A percentile compares a stretch with the other conserved stretches of the same genome.
Evolutionary conservation across 2,888 invertebrate genomes (phyloP).

Genomic region (Azorinus chamasolen): DNA sequence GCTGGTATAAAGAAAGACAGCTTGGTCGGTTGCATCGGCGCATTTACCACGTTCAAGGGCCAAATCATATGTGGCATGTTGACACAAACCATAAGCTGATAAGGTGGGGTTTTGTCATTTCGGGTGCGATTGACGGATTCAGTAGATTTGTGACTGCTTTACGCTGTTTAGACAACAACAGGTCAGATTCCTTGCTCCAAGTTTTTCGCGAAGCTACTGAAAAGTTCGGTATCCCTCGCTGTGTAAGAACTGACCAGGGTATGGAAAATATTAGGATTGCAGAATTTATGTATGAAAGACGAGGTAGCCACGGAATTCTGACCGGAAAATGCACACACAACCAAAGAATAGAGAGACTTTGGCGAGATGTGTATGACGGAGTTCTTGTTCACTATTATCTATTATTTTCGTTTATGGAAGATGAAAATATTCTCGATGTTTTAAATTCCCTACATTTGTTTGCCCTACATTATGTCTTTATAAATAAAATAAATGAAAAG

Average conservation of each 20-base stretch:
- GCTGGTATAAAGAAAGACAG: slow-evolving; percentile 27
- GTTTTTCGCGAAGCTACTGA: slow-evolving; percentile 13
- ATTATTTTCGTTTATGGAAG: slow-evolving; percentile 38
- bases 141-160: slow-evolving; percentile 26
- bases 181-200: slow-evolving; percentile 25
- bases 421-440: slow-evolving; percentile 14
- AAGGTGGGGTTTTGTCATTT: slow-evolving; percentile 43
- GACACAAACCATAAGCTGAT: slow-evolving; percentile 53
- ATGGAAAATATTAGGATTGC: slow-evolving; percentile 38
- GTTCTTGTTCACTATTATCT: slow-evolving; percentile 14
- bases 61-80: slow-evolving; percentile 47
- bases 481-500: slow-evolving; percentile 15
- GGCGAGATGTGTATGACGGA: slow-evolving; percentile 41
- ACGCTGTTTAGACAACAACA: slow-evolving; percentile 34
- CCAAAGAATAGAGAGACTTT: slow-evolving; percentile 33
- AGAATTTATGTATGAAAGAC: slow-evolving; percentile 25
- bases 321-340: slow-evolving; percentile 46
- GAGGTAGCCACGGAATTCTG: slow-evolving; percentile 26
- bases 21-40: slow-evolving; percentile 28
- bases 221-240: slow-evolving; percentile 17
- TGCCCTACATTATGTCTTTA: slow-evolving; percentile 37
- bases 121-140: slow-evolving; percentile 41
- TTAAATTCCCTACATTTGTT: slow-evolving; percentile 18
- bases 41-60: slow-evolving; percentile 28
- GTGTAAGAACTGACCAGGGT: slow-evolving; percentile 29